Base-by-base conservation (phyloP, 2,888 invertebrate species). In the Netelia melanura region DNA sequence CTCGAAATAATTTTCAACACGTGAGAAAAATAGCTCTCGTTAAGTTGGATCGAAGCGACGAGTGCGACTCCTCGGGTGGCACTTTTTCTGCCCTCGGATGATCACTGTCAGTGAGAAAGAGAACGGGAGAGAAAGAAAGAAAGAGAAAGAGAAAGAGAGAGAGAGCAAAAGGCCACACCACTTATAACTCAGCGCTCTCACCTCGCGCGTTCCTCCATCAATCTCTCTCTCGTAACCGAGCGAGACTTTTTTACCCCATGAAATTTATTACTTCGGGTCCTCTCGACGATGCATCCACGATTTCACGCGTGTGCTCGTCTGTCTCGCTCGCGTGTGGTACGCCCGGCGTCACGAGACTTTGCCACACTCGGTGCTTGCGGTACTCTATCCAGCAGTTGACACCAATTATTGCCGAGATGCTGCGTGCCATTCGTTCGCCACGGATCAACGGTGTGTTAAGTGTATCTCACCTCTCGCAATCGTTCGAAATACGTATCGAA, bases 141-240 rank as follows among this genome's bases (percentile, higher is more conserved):
- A 44, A 70, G 56, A 81, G 48, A 61, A 52, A 70, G 68, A 76
- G 61, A 77, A 76, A 62, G 54, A 54, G 54, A 77, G 44, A 71
- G 48, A 65, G 81, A 87, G 89, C 89, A 89, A 91, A 90, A 89
- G 91, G 88, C 89, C 90, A 79, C 68, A 81, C 78, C 76, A 89
- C 90, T 90, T 90, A 89, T 90, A 81, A 81, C 87, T 89, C 87
- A 87, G 87, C 87, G 86, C 90, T 90, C 91, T 91, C 91, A 91
- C 90, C 90, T 91, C 89, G 86, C 89, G 90, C 90, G 91, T 90
- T 88, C 89, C 87, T 91, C 90, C 91, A 91, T 91, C 91, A 91
- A 91, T 91, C 91, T 91, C 21, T 58, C 79, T 85, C 89, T 89
- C 89, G 90, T 90, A 91, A 89, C 89, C 88, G 88, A 89, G 88